A percentile compares a stretch with the other conserved stretches of the same genome.
Conservation (phyloP, 2,888 invertebrate genomes). For the Stomorhina lunata region DNA sequence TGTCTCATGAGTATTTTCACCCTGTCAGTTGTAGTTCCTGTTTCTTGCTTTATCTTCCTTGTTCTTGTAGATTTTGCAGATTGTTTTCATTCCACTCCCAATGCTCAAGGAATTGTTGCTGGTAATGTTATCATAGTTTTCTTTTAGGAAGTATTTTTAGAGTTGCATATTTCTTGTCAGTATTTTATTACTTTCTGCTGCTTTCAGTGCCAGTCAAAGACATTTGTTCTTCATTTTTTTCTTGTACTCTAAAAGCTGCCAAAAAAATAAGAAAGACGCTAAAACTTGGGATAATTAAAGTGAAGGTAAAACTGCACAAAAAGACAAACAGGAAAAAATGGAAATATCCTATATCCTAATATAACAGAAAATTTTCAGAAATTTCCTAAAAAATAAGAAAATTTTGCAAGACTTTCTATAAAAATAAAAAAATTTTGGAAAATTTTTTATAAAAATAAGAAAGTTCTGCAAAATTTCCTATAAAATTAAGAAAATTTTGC, state of each 20-base stretch:
- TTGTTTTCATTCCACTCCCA: neutral
- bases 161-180: neutral
- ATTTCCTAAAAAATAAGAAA: too few species aligned
- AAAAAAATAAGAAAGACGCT: neutral
- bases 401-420: too few species aligned
- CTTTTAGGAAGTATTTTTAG: neutral
- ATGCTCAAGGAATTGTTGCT: too few species aligned
- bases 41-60: neutral
- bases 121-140: neutral
- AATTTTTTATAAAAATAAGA: too few species aligned
- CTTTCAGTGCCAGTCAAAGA: neutral
- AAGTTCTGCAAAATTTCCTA: too few species aligned
- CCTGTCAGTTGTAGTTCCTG: conserved; percentile 29
- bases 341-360: too few species aligned
- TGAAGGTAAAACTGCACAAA: too few species aligned
- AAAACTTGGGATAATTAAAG: conserved; percentile 20
- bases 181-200: neutral
- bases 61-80: neutral
- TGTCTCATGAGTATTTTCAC: conserved; percentile 61
- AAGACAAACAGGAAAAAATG: too few species aligned
- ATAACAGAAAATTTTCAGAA: too few species aligned
- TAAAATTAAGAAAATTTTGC: too few species aligned
- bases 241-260: neutral
- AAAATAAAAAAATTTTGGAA: too few species aligned
- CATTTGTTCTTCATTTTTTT: neutral